Evolutionary conservation across 2,113 vertebrate genomes (phyloP), one percentile per base, ranked within the genome.

Genomic region (Ammospiza caudacuta): DNA sequence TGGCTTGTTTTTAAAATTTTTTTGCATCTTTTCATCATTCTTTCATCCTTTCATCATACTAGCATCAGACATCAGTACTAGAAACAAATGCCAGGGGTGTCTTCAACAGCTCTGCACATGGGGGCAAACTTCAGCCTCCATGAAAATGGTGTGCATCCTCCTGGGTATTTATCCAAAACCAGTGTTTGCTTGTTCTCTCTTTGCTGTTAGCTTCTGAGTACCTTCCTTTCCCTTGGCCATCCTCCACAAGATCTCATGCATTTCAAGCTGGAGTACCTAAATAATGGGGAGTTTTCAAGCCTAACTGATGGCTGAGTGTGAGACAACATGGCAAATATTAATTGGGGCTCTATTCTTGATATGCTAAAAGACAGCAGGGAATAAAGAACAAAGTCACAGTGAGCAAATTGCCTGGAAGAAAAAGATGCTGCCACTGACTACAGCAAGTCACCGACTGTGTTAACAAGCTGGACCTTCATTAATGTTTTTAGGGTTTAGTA

Each of bases 331-430:
- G 41, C 49, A 94, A 92, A 66, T 73, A 91, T 69, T 92, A 92
- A 87, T 79, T 73, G 41, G 20, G 25, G 85, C 28, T 84, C 66
- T 82, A 29, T 84, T 87, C 66, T 61, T 76, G 67, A 76, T 59
- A 11, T 7, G 28, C 43, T 72, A 70, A 1, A 12, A 89, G 54
- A 76, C 81, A 76, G 70, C 62, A 79, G 77, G 69, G 81, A 95
- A 87, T 43, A 86, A 95, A 83, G 79, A 95, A 91, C 52, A 89
- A 95, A 91, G 73, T 67, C 83, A 67, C 25, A 64, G 67, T 7
- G 10, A 86, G 69, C 8, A 2, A 95, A 85, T 39, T 87, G 70
- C 70, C 91, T 69, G 28, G 74, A 87, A 89, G 70, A 7, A 89
- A 89, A 91, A 87, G 58, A 91, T 81, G 54, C 62, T 92, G 49